Evolutionary conservation across 2,797 vertebrate species (phyloP).

Genomic region (Petrocephalus schoutedeni): DNA sequence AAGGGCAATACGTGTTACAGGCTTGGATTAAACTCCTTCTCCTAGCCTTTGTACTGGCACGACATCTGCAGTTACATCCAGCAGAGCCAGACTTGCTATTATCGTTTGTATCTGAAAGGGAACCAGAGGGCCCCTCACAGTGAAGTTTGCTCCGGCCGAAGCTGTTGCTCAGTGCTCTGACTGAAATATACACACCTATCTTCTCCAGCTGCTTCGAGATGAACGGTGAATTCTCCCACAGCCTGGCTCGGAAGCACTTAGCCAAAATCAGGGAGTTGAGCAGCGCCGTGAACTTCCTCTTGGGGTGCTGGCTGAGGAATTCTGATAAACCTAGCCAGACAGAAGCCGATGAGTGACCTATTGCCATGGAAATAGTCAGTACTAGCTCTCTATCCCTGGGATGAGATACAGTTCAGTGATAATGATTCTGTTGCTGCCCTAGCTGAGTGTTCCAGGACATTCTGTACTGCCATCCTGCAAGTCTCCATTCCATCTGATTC

Average conservation of each 20-base stretch:
- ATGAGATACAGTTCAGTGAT: not conserved
- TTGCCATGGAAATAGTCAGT: not conserved
- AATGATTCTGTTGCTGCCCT: not conserved
- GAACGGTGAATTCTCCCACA: conserved; percentile 91
- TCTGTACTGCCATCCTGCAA: not conserved
- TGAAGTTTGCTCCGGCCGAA: not conserved
- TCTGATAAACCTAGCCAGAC: conserved; percentile 78
- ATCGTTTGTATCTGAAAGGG: not conserved
- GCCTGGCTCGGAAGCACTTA: conserved; percentile 88
- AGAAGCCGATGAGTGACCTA: conserved; percentile 28
- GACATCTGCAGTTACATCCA: not conserved
- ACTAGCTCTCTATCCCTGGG: not conserved
- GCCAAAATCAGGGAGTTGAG: conserved; percentile 83
- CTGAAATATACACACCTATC: conserved; percentile 70
- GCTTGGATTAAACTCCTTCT: conserved; percentile 3
- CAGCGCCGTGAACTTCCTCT: conserved; percentile 68
- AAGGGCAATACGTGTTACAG: not conserved
- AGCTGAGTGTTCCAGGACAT: not conserved
- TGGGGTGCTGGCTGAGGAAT: conserved; percentile 72
- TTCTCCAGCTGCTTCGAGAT: conserved; percentile 94
- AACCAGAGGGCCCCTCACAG: not conserved
- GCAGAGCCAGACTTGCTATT: not conserved
- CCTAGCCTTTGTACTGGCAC: not conserved
- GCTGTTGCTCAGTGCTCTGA: not conserved
- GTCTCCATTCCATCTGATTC: not conserved